Evolutionary conservation across 1,140 invertebrate genomes (phyloP).

Genomic region (Latrodectus geometricus): DNA sequence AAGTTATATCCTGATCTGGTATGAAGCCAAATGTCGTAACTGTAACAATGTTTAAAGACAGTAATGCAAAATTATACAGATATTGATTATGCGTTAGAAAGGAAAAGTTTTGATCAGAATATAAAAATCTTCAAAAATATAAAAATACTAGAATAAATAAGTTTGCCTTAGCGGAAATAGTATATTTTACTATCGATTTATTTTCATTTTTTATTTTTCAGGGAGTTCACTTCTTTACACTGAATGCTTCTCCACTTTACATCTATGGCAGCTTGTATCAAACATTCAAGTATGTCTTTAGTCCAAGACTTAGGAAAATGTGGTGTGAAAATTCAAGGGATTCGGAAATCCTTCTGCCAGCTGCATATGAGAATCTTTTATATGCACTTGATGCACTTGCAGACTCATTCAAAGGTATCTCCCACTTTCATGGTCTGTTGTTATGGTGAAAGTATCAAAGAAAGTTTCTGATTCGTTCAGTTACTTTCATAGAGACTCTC

Average conservation of each 20-base stretch:
- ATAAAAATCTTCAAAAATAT: not conserved
- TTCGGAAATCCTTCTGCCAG: not conserved
- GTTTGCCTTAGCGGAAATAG: not conserved
- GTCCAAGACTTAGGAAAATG: slow-evolving; percentile 20
- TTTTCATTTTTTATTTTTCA: not conserved
- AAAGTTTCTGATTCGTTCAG: no score
- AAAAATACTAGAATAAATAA: not conserved
- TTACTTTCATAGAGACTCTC: no score
- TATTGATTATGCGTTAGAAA: not conserved
- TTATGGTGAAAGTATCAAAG: no score
- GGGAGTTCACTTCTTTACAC: slow-evolving; percentile 17
- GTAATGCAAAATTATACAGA: not conserved
- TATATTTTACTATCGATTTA: not conserved
- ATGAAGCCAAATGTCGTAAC: no score
- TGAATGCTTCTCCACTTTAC: slow-evolving; percentile 2
- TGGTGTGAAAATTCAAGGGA: slow-evolving; percentile 11
- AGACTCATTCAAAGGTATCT: slow-evolving; percentile 42
- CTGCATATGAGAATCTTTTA: slow-evolving; percentile 24
- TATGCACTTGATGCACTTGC: slow-evolving; percentile 33
- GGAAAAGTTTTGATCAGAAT: not conserved
- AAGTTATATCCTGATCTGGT: no score
- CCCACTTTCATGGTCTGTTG: not conserved
- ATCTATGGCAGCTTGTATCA: slow-evolving; percentile 18
- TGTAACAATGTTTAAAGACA: not conserved
- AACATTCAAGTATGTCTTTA: slow-evolving; percentile 8